Conservation (phyloP, 2,797 vertebrate genomes). For the Karalla daura region DNA sequence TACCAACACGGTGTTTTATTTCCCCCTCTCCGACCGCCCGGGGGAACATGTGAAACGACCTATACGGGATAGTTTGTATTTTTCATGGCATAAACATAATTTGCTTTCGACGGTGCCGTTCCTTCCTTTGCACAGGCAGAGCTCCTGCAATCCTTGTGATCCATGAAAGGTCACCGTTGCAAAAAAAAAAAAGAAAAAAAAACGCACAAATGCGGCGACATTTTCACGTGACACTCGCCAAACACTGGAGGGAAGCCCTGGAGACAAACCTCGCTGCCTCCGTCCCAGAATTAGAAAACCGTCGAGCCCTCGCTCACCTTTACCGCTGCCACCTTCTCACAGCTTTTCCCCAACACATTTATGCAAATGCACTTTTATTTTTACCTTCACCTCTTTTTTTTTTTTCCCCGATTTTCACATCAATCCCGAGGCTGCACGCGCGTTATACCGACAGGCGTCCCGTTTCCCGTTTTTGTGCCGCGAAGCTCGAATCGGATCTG, state of each 20-base stretch:
- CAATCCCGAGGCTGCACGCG: not conserved
- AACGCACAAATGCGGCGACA: constrained; percentile 56
- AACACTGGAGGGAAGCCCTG: constrained; percentile 59
- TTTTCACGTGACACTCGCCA: constrained; percentile 67
- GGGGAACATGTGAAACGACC: constrained; percentile 12
- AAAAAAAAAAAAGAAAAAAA: too few relatives aligned
- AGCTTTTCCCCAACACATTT: constrained; percentile 21
- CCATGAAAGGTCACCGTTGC: constrained; percentile 71
- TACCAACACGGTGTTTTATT: constrained; percentile 16
- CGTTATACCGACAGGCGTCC: too few relatives aligned
- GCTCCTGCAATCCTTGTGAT: constrained; percentile 59
- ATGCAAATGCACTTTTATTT: constrained; percentile 21
- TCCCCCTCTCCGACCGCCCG: not conserved
- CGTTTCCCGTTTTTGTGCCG: constrained; percentile 1
- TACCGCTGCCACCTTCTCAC: constrained; percentile 45
- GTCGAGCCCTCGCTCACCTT: constrained; percentile 49
- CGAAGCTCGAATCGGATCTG: constrained; percentile 30
- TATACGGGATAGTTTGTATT: constrained; percentile 32
- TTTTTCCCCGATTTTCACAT: constrained; percentile 8
- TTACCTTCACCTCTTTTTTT: constrained; percentile 17
- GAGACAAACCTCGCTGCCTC: constrained; percentile 55
- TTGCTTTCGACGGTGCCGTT: constrained; percentile 45
- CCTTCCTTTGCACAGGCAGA: constrained; percentile 44
- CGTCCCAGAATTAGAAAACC: constrained; percentile 66
- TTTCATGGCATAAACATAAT: constrained; percentile 48